These are phyloP conservation scores for Apomyelois bistriatella DNA, from an alignment of 2,888 invertebrate genomes.

Conservation along the genomic window DNA sequence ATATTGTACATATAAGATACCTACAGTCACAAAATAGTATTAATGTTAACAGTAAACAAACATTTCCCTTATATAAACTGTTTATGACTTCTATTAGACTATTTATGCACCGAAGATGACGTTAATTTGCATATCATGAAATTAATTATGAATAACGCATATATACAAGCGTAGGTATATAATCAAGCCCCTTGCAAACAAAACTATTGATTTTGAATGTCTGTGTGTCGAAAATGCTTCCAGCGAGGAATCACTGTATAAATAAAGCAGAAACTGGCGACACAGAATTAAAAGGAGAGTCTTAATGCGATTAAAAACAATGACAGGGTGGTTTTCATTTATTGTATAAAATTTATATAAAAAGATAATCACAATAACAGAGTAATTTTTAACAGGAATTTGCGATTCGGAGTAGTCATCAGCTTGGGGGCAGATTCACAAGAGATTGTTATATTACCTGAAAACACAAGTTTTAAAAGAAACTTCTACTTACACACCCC, in stretches of 20 bases:
- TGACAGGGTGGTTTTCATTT: constrained; percentile 59
- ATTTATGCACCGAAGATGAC: no score
- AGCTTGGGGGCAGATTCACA: not conserved
- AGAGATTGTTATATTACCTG: not conserved
- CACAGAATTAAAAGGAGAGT: constrained; percentile 10
- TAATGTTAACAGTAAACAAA: no score
- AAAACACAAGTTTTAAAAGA: not conserved
- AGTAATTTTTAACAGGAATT: not conserved
- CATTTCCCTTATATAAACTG: no score
- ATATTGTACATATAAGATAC: no score
- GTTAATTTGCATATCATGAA: no score
- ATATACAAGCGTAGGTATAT: no score
- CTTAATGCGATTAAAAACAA: constrained; percentile 16
- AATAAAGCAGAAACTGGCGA: constrained; percentile 13
- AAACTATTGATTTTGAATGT: no score
- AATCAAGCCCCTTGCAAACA: not conserved
- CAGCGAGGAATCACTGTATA: not conserved
- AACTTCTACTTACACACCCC: constrained; percentile 18
- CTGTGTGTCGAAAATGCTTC: not conserved
- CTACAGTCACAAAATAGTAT: no score
- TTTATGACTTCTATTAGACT: no score
- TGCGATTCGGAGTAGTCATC: not conserved
- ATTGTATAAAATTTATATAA: constrained; percentile 5
- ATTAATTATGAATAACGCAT: no score
- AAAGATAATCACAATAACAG: no score